These are phyloP conservation scores for Psococerastis gibbosa DNA, from an alignment of 2,888 invertebrate genomes.

Conservation along the genomic window DNA sequence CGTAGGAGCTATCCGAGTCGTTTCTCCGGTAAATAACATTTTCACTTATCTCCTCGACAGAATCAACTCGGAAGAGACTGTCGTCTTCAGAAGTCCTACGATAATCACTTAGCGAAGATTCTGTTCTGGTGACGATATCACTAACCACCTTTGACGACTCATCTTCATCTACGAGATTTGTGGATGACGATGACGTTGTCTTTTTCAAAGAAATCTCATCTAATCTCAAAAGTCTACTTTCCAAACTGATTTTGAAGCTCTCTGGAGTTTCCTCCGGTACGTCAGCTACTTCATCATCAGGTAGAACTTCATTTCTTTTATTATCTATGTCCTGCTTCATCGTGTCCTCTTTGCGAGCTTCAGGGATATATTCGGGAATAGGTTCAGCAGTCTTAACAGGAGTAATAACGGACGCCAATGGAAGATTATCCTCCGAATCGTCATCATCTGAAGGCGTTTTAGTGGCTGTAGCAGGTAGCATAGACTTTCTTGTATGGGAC, in stretches of 20 bases:
- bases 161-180: not conserved
- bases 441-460: not conserved
- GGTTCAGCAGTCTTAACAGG: not conserved
- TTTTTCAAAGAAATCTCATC: slow-evolving; percentile 5
- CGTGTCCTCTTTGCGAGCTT: not conserved
- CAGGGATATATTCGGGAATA: not conserved
- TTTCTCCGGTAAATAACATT: slow-evolving; percentile 5
- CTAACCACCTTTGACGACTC: not conserved
- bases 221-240: not conserved
- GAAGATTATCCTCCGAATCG: slow-evolving; percentile 8
- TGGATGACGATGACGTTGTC: not conserved
- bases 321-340: not conserved
- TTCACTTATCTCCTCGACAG: not conserved
- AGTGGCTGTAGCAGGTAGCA: not conserved
- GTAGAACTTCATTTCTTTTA: no score
- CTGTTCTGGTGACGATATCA: not conserved
- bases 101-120: not conserved
- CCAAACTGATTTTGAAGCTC: slow-evolving; percentile 5
- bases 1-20: slow-evolving; percentile 2
- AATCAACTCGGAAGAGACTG: no score
- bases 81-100: not conserved
- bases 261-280: not conserved
- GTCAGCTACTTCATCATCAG: not conserved
- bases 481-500: not conserved
- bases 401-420: not conserved